Percentiles rank a stretch among this genome's conserved stretches.
Conservation (phyloP, 2,113 vertebrate genomes). For the Pedetes capensis region DNA sequence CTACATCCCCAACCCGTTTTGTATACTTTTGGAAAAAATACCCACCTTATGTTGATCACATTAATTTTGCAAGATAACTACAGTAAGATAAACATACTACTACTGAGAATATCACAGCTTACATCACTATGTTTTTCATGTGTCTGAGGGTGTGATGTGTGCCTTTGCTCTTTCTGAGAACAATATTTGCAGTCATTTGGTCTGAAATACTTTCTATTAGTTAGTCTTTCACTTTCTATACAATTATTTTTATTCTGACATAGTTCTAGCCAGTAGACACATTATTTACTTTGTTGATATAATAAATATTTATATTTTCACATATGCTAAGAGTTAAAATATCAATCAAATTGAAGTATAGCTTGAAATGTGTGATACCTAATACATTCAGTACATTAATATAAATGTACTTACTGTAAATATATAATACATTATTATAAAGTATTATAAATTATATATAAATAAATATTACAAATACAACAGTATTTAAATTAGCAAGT, state of each 20-base stretch:
- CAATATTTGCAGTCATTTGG: neutral
- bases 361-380: neutral
- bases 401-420: neutral
- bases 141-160: neutral
- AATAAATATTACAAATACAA: neutral
- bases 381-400: neutral
- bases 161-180: neutral
- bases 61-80: conserved; percentile 32
- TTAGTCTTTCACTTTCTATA: neutral
- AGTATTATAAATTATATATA: neutral
- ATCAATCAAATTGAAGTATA: neutral
- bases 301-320: neutral
- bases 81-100: conserved; percentile 60
- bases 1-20: neutral
- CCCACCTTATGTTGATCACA: conserved; percentile 35
- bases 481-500: neutral
- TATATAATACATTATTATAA: neutral
- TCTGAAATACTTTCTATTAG: neutral
- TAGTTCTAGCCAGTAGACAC: neutral
- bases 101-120: neutral
- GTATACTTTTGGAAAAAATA: too few relatives aligned
- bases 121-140: neutral
- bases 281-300: conserved; percentile 21
- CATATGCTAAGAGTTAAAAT: neutral
- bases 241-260: neutral